Evolutionary conservation across 2,888 invertebrate species (phyloP), one percentile per base, ranked within the genome.

Genomic region (Agonopterix subpropinquella): DNA sequence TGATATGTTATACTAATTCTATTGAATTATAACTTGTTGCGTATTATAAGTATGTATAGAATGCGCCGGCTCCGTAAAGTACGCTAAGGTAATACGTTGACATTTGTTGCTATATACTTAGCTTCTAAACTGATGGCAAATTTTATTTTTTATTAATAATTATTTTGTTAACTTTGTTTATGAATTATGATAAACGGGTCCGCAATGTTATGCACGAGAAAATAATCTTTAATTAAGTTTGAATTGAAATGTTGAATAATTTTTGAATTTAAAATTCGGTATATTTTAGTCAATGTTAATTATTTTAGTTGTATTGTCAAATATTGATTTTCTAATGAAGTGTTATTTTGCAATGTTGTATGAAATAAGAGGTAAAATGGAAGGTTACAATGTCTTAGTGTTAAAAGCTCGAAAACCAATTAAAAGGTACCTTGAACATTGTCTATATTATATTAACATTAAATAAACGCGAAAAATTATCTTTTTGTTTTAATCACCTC

Each of bases 361-460:
- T 73, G 75, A 62, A 79, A 74, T 81, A 81, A 77, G 80, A 77
- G 79, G 77, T 79, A 70, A 79, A 78, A 67, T 63, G 73, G 77
- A 77, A 78, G 80, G 80, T 80, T 78, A 80, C 76, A 77, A 80
- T 84, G 82, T 85, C 79, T 84, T 87, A 86, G 85, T 82, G 85
- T 85, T 80, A 70, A 73, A 84, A 80, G 77, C 84, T 86, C 83
- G 83, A 82, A 79, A 87, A 85, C 86, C 87, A 85, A 88, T 88
- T 82, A 73, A 84, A 86, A 83, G 84, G 86, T 87, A 88, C 87
- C 86, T 87, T 88, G 82, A 85, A 87, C 85, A 86, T 86, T 88
- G 87, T 89, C 86, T 89, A 85, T 86, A 87, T 85, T 88, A 89
- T 81, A 85, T 88, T 89, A 88, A 88, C 86, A 89, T 86, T 88